Base-by-base conservation (phyloP, 2,888 invertebrate genomes). In the Eutolmus rufibarbis region DNA sequence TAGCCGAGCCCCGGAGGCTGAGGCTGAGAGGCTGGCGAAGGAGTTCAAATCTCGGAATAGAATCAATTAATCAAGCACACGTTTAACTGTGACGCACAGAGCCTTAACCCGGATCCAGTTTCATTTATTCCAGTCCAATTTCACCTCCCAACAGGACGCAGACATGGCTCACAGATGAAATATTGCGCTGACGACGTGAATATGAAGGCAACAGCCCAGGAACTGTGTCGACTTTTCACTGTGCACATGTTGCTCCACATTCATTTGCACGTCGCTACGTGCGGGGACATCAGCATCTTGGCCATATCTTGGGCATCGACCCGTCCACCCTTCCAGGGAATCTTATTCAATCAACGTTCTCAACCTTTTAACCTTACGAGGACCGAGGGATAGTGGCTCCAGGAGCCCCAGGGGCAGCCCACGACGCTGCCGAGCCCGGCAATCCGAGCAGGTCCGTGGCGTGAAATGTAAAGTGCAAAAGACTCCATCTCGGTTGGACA, bases 151-250 rank as follows among this genome's bases (percentile, higher is more conserved):
- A 74, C 84, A 84, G 84, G 84, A 84, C 66, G 66, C 84, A 84
- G 84, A 84, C 84, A 66, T 84, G 23, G 84, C 66, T 37, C 57
- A n/a, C n/a, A 43, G 40, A 84, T 84, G 84, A 84, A 84, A 84
- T 84, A 84, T 84, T 57, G 40, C 84, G 84, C 84, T 84, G 84
- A 84, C 84, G 84, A 84, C 84, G 84, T 84, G 84, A 84, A 84
- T 84, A 84, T 84, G 84, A 84, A 84, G 84, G 84, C 57, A 74
- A 40, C 57, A 40, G 84, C 84, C 84, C 66, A 84, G 40, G 84
- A 84, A 66, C 84, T 84, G 84, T 84, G 84, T 84, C 84, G 84
- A 84, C 84, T 84, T 84, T 84, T 84, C 84, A 84, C 84, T 84
- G 66, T 84, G 84, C 84, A 84, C 84, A 84, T 84, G 84, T 84